phyloP scores from a whole-genome alignment of 2,888 invertebrate species.

The Acrobasis consociella region DNA sequence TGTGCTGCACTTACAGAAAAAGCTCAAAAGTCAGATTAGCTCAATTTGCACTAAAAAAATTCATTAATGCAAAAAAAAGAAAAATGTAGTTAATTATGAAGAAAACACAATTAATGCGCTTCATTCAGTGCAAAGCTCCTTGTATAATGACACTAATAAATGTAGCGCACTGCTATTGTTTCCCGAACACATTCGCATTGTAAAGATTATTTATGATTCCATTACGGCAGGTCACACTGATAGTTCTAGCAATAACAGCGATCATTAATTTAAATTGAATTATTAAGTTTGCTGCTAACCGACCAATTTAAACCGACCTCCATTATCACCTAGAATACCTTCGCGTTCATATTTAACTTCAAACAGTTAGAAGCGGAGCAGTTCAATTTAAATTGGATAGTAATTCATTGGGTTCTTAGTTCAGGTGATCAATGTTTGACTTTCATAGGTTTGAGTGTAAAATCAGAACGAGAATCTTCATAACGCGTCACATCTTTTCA shows the following conservation, averaged over 20 bases:
- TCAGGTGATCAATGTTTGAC: conserved; percentile 12
- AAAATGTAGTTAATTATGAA: not conserved
- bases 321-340: not conserved
- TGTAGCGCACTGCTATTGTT: conserved; percentile 44
- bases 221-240: conserved; percentile 41
- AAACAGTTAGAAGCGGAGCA: conserved; percentile 1
- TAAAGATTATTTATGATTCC: conserved; percentile 47
- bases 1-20: too few relatives aligned
- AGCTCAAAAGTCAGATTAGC: too few relatives aligned
- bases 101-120: not conserved
- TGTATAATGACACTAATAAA: conserved; percentile 41
- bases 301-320: conserved; percentile 32
- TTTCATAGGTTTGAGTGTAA: too few relatives aligned
- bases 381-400: conserved; percentile 29
- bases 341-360: not conserved
- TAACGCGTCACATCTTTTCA: too few relatives aligned
- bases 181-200: conserved; percentile 40
- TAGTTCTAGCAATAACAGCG: conserved; percentile 40
- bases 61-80: not conserved
- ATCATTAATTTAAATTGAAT: conserved; percentile 49
- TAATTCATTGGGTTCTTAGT: conserved; percentile 36
- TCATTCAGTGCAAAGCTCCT: conserved; percentile 20
- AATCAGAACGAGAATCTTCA: too few relatives aligned
- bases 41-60: too few relatives aligned
- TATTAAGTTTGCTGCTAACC: conserved; percentile 39